Conservation (phyloP, 1,140 invertebrate genomes). For the Aleiodes sp. region DNA sequence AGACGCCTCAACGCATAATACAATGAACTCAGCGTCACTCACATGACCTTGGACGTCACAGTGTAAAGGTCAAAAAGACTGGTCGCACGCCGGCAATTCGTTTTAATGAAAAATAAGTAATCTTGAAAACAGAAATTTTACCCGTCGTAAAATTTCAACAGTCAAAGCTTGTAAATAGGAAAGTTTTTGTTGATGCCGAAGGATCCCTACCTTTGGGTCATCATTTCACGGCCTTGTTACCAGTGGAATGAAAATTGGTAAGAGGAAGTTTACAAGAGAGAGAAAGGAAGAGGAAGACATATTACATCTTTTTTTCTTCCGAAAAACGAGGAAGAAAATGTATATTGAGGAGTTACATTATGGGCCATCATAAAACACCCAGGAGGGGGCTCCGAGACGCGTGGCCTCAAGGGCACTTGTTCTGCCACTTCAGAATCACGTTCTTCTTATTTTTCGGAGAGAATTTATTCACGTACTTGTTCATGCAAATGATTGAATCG, state of each 20-base stretch:
- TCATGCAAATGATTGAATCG: too few species aligned
- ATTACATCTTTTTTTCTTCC: background rate
- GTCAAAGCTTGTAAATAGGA: constrained; percentile 37
- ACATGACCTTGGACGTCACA: background rate
- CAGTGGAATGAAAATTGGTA: background rate
- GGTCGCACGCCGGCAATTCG: constrained; percentile 13
- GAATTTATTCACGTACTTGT: too few species aligned
- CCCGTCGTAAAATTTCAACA: constrained; percentile 33
- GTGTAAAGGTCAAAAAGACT: background rate
- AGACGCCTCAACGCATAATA: too few species aligned
- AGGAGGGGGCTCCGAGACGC: constrained; percentile 29
- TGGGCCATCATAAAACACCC: constrained; percentile 38
- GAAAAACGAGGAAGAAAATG: constrained; percentile 27
- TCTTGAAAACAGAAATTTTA: constrained; percentile 35
- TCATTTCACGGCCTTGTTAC: constrained; percentile 6
- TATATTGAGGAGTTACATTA: constrained; percentile 37
- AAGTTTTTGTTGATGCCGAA: constrained; percentile 29
- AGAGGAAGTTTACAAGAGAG: constrained; percentile 2
- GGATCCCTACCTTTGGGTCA: constrained; percentile 22
- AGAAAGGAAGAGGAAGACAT: constrained; percentile 2
- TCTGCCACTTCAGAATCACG: too few species aligned
- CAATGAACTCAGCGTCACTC: background rate
- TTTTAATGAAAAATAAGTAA: constrained; percentile 42
- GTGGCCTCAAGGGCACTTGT: constrained; percentile 38
- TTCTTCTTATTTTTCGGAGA: too few species aligned